Evolutionary conservation across 2,888 invertebrate genomes (phyloP), one percentile per base, ranked within the genome.

Genomic region (Cantharis nigra): DNA sequence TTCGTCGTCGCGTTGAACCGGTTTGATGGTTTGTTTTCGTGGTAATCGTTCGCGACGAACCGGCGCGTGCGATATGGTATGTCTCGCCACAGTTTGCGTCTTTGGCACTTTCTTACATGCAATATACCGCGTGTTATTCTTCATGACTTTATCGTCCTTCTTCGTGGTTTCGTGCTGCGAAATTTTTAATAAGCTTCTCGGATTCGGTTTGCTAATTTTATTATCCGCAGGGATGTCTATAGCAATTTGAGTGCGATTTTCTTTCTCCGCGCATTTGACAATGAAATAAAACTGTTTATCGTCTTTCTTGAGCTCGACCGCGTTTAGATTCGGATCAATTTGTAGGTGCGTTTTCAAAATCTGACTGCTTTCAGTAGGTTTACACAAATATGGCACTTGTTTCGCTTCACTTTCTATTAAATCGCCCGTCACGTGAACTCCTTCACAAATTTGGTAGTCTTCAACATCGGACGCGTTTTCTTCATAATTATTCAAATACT

Each of bases 11-110:
- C 87, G 85, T 72, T 85, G 82, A n/a, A 87, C 84, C 3, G 88
- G 88, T 81, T 86, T 87, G 14, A 89, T 89, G 73, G 86, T 84
- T 81, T 89, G 89, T 79, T 89, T 89, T 28, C 89, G 83, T 0
- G 89, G 89, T 69, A 88, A 81, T 71, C 88, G 81, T 30, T 84
- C 83, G 75, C 86, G 84, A 28, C 88, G 81, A n/a, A 87, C 80
- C 5, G 88, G 88, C 2, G 86, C 88, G 67, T 86, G 85, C n/a
- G 85, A 83, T 70, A 88, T 87, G 16, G 87, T 87, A 3, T 87
- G 87, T 79, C 84, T 85, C 71, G 85, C 86, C 28, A 88, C 83
- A 1, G 86, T 87, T 74, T 86, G 85, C 70, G 85, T 26, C 20
- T 67, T 67, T 18, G 20, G 82, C 0, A 85, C 85, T 74, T 87